Conservation (phyloP, 2,888 invertebrate genomes). For the Craniophora ligustri region DNA sequence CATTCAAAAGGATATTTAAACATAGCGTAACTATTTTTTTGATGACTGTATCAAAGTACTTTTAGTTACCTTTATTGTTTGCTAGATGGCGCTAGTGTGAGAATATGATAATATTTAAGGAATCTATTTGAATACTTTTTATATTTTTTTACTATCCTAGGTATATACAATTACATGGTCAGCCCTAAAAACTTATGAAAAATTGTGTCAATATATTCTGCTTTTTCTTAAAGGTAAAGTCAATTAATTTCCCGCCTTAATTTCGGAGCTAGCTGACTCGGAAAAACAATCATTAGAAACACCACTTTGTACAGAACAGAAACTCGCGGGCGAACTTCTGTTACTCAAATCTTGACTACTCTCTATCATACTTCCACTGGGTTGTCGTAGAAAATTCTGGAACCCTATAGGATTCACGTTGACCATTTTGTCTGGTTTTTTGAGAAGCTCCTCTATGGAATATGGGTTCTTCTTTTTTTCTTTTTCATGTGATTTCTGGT, state of each 20-base stretch:
- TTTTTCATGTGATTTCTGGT: conserved; percentile 77
- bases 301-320: conserved; percentile 79
- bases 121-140: too few relatives aligned
- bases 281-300: conserved; percentile 80
- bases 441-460: conserved; percentile 95
- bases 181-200: neutral
- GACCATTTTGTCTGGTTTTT: conserved; percentile 92
- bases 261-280: conserved; percentile 77
- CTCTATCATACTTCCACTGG: conserved; percentile 88
- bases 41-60: too few relatives aligned
- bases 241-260: conserved; percentile 77
- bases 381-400: conserved; percentile 86
- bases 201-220: too few relatives aligned
- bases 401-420: conserved; percentile 74
- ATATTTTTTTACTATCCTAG: neutral
- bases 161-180: neutral
- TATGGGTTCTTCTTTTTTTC: conserved; percentile 93
- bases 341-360: conserved; percentile 77
- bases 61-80: too few relatives aligned
- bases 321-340: conserved; percentile 83
- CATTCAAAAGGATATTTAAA: too few relatives aligned
- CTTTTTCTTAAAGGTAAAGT: neutral
- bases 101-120: neutral
- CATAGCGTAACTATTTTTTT: too few relatives aligned
- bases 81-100: conserved; percentile 36